Base-by-base conservation (phyloP, 2,888 invertebrate species). In the Thymelicus acteon region DNA sequence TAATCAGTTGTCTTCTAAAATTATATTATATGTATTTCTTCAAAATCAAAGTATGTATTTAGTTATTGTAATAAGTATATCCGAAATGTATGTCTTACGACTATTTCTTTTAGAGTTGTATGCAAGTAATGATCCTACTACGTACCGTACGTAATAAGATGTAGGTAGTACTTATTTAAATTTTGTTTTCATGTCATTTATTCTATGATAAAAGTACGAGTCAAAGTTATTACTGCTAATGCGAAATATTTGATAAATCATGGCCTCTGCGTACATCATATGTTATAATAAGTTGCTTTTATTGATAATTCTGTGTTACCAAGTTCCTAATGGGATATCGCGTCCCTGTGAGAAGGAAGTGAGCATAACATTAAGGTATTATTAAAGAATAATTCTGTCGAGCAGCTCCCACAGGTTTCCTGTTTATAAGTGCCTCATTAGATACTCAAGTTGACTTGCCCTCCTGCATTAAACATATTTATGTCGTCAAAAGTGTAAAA, bases 261-360 rank as follows among this genome's bases (percentile, higher is more conserved):
- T n/a, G 6, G 7, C 2, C 6, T n/a, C 13, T 39, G 13, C 37
- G 24, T 24, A 10, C 12, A 54, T 54, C 3, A 15, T 54, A 24
- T 7, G 0, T 7, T 7, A 54, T 54, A 24, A 54, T 52, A 40
- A 64, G 49, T 19, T 52, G 39, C 19, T 54, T 54, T 40, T 63
- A 66, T 58, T 66, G 31, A 37, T 58, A 58, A 47, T 19, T 54
- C 44, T 10, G 66, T 48, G 47, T 66, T 67, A 60, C 60, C 67
- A 48, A 40, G n/a, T 49, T 67, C 19, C 39, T 57, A 60, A n/a
- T 60, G 60, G 19, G 39, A 60, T 49, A 48, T 39, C 75, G 76
- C 73, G 73, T 72, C 64, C 72, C 68, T 77, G 62, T 66, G 72
- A 69, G 52, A 66, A 61, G 66, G 69, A 69, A 70, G 54, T 65